phyloP scores from a whole-genome alignment of 53 echinoderm and acorn worm species.

The Holothuria leucospilota region DNA sequence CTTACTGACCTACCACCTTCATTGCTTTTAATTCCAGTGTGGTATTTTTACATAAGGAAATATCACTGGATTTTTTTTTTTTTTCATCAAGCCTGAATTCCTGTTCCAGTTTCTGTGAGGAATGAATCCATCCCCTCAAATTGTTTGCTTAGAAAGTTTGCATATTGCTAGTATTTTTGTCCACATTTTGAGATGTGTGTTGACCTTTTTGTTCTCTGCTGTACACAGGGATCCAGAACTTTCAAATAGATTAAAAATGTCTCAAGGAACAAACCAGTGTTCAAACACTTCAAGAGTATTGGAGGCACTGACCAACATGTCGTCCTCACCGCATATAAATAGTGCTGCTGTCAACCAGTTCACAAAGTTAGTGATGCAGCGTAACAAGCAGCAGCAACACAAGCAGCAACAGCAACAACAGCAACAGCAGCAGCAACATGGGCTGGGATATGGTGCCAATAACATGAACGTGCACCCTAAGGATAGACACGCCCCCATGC shows the following conservation, averaged over 20 bases:
- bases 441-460: constrained; percentile 46
- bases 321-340: background rate
- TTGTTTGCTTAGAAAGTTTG: no score
- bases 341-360: constrained; percentile 21
- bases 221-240: constrained; percentile 35
- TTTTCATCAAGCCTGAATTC: no score
- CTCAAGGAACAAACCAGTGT: constrained; percentile 33
- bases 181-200: no score
- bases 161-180: no score
- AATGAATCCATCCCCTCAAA: no score
- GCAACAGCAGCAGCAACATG: constrained; percentile 36
- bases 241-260: constrained; percentile 32
- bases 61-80: no score
- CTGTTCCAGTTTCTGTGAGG: no score
- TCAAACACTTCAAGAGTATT: constrained; percentile 34
- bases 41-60: no score
- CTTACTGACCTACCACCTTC: no score
- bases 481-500: background rate
- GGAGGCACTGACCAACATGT: constrained; percentile 29
- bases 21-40: no score
- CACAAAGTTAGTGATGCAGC: constrained; percentile 25
- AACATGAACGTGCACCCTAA: constrained; percentile 29
- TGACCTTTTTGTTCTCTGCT: no score
- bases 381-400: constrained; percentile 46
- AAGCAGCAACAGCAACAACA: constrained; percentile 66